phyloP scores from a whole-genome alignment of 2,113 vertebrate species.

The Pseudonaja textilis region DNA sequence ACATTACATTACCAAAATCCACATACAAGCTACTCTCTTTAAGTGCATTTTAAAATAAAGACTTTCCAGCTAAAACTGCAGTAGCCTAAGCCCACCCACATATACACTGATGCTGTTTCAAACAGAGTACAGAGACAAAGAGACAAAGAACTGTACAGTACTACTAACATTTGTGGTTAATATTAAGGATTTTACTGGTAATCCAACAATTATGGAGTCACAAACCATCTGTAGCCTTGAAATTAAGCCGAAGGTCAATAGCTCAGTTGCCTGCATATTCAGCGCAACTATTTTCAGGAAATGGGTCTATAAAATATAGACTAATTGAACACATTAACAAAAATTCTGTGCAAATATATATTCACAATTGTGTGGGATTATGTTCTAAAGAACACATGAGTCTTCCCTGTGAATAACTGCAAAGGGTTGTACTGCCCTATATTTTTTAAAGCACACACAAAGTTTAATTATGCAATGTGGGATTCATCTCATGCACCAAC shows the following conservation, averaged over 20 bases:
- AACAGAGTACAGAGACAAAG: too few species aligned
- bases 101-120: neutral
- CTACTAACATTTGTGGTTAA: neutral
- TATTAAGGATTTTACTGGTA: neutral
- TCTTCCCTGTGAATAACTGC: neutral
- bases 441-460: neutral
- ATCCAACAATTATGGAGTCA: neutral
- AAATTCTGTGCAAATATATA: neutral
- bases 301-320: neutral
- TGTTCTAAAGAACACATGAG: neutral
- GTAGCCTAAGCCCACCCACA: neutral
- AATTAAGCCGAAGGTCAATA: neutral
- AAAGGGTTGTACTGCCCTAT: neutral
- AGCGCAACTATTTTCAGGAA: neutral
- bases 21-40: constrained; percentile 45
- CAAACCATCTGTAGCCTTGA: neutral
- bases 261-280: neutral
- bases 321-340: neutral
- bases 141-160: neutral
- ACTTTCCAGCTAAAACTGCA: neutral
- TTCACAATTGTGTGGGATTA: neutral
- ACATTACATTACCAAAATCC: constrained; percentile 39
- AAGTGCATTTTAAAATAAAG: constrained; percentile 19
- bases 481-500: neutral
- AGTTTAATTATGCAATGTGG: neutral